Evolutionary conservation across 2,113 vertebrate genomes (phyloP).

Genomic region (Mustela nigripes): DNA sequence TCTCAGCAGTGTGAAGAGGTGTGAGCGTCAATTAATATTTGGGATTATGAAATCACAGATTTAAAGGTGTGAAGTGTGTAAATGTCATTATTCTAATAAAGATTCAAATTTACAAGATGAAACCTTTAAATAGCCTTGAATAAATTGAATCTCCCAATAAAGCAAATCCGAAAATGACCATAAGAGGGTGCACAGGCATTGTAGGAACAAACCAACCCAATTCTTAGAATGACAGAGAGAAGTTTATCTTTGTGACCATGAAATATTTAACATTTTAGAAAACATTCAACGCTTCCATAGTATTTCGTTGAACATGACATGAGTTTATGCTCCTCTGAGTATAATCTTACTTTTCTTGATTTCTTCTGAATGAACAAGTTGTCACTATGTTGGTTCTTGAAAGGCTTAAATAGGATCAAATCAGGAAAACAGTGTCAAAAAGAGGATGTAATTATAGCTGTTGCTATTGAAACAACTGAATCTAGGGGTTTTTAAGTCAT

Average conservation of each 20-base stretch:
- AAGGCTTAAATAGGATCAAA: conserved; percentile 66
- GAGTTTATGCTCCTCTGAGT: conserved; percentile 59
- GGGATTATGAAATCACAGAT: conserved; percentile 68
- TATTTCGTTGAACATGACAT: conserved; percentile 65
- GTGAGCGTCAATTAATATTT: conserved; percentile 74
- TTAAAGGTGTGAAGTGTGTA: conserved; percentile 67
- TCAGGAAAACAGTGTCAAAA: conserved; percentile 26
- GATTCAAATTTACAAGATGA: conserved; percentile 57
- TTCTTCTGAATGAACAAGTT: conserved; percentile 69
- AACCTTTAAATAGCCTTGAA: conserved; percentile 33
- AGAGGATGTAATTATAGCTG: background rate
- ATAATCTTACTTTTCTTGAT: conserved; percentile 72
- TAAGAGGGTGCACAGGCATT: conserved; percentile 81
- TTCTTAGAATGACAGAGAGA: background rate
- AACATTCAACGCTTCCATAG: conserved; percentile 70
- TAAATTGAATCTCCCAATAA: conserved; percentile 39
- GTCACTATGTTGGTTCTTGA: conserved; percentile 61
- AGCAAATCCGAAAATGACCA: conserved; percentile 63
- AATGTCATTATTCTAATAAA: conserved; percentile 77
- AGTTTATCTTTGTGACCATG: conserved; percentile 32
- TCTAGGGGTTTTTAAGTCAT: background rate
- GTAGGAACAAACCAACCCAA: background rate
- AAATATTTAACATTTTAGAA: conserved; percentile 76
- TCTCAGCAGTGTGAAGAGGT: conserved; percentile 45
- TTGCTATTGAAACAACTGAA: conserved; percentile 30